Evolutionary conservation across 1,140 invertebrate genomes (phyloP).

Genomic region (Neodiprion pinetum): DNA sequence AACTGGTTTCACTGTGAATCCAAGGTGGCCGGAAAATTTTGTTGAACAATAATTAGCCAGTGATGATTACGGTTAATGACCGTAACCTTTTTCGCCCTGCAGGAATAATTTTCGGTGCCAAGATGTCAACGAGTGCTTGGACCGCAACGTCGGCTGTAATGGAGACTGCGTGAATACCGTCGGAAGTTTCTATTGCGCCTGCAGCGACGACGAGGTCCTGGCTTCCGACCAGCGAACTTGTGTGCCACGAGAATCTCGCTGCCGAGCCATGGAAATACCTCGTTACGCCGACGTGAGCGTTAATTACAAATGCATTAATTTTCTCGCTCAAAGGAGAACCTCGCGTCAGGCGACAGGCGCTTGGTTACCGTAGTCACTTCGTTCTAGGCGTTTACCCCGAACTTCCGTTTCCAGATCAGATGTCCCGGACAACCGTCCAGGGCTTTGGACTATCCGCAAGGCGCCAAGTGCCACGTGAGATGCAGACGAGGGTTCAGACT

Average conservation of each 20-base stretch:
- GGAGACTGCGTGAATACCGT: constrained; percentile 63
- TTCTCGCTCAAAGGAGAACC: constrained; percentile 44
- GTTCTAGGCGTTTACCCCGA: background rate
- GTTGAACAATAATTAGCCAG: constrained; percentile 14
- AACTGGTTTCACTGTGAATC: constrained; percentile 41
- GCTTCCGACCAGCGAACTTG: constrained; percentile 64
- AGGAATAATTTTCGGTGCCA: constrained; percentile 49
- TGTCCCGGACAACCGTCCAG: constrained; percentile 51
- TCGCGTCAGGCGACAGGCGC: constrained; percentile 48
- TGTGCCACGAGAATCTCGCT: constrained; percentile 47
- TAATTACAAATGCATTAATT: background rate
- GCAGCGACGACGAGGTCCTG: constrained; percentile 56
- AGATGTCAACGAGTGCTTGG: constrained; percentile 53
- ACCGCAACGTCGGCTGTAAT: constrained; percentile 56
- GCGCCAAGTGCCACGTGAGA: constrained; percentile 66
- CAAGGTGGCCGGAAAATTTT: constrained; percentile 38
- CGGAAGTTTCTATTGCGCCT: constrained; percentile 63
- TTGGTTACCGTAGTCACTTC: background rate
- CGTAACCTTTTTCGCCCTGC: constrained; percentile 17
- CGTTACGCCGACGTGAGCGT: constrained; percentile 46
- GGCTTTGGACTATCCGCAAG: constrained; percentile 49
- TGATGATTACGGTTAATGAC: background rate
- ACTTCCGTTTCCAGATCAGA: constrained; percentile 39
- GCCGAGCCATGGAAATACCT: constrained; percentile 44
- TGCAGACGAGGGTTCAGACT: constrained; percentile 64